phyloP scores from a whole-genome alignment of 1,140 invertebrate genomes.

The Belonocnema kinseyi region DNA sequence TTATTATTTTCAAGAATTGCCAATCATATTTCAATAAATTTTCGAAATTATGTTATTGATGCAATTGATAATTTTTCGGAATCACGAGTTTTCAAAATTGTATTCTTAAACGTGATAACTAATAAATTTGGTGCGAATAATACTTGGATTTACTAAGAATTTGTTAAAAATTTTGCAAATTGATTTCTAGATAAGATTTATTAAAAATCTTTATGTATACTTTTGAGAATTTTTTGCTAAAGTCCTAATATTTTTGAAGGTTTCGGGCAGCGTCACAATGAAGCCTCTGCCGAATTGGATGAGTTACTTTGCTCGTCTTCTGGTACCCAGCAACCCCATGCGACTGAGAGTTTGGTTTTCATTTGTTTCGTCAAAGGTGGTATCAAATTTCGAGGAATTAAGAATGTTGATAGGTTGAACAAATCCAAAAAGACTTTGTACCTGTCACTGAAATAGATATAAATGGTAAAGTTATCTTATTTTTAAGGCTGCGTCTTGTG shows the following conservation, averaged over 20 bases:
- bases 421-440: constrained; percentile 99
- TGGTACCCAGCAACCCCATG: constrained; percentile 57
- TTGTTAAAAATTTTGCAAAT: too few species aligned
- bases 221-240: neutral
- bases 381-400: constrained; percentile 94
- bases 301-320: constrained; percentile 60
- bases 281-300: constrained; percentile 6
- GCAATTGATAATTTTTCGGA: too few species aligned
- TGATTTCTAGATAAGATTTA: too few species aligned
- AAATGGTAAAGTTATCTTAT: constrained; percentile 15
- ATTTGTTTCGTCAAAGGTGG: constrained; percentile 89
- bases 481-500: too few species aligned
- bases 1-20: too few species aligned
- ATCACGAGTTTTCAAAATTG: too few species aligned
- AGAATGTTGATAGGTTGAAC: constrained; percentile 97
- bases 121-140: too few species aligned
- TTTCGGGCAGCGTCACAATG: neutral
- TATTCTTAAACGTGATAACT: too few species aligned
- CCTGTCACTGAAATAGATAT: constrained; percentile 84
- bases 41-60: too few species aligned
- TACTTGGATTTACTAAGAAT: too few species aligned
- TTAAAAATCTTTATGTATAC: neutral
- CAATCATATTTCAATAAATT: too few species aligned
- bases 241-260: neutral
- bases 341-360: constrained; percentile 76